Conservation (phyloP, 2,888 invertebrate genomes). For the Synergus gifuensis region DNA sequence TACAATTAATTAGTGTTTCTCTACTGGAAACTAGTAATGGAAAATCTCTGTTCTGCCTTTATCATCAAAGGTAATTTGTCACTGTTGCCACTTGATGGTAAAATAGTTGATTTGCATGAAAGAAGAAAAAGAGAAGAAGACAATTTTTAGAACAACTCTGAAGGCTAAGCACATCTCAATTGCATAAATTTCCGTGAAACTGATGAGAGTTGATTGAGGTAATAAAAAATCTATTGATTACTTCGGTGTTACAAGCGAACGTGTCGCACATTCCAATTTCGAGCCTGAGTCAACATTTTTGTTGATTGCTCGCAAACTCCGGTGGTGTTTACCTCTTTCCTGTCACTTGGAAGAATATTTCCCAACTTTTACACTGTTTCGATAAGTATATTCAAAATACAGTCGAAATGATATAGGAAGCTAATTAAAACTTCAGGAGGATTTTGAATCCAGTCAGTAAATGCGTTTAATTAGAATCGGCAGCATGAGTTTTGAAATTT, state of each 20-base stretch:
- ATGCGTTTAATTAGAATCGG: background rate
- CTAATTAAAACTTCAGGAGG: background rate
- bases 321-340: background rate
- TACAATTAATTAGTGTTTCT: background rate
- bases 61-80: no score
- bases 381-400: no score
- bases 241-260: background rate
- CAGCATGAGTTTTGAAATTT: background rate
- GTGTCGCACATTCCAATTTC: background rate
- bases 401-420: no score
- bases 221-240: background rate
- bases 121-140: no score
- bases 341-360: background rate
- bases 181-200: background rate
- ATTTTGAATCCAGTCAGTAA: background rate
- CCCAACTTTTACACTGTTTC: no score
- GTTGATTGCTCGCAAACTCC: background rate
- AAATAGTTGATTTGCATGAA: no score
- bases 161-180: background rate
- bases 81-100: no score
- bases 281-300: background rate
- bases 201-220: background rate
- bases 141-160: no score
- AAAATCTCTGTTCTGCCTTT: background rate
- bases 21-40: background rate